phyloP scores from a whole-genome alignment of 2,888 invertebrate species.

The Creontiades dilutus region DNA sequence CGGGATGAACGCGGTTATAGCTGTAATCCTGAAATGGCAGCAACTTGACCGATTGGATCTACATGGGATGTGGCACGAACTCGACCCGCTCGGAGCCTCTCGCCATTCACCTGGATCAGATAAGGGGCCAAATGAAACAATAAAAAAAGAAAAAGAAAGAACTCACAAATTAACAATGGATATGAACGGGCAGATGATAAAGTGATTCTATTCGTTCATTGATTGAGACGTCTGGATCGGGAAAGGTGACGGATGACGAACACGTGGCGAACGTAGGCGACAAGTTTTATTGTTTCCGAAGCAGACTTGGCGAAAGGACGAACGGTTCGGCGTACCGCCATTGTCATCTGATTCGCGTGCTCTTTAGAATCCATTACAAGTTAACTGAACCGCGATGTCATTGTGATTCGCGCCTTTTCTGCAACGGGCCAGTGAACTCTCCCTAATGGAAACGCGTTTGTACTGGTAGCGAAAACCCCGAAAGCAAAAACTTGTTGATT shows the following conservation, averaged over 20 bases:
- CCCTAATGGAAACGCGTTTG: no score
- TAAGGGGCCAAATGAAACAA: background rate
- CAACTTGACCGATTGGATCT: conserved; percentile 20
- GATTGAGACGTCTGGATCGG: conserved; percentile 6
- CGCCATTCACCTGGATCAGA: background rate
- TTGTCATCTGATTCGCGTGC: background rate
- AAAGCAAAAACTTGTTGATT: no score
- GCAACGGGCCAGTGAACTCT: no score
- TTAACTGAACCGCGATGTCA: background rate
- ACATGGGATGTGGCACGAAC: background rate
- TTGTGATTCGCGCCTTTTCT: no score
- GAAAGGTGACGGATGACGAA: background rate
- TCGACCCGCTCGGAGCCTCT: background rate
- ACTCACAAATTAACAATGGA: conserved; percentile 9
- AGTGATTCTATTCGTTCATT: background rate
- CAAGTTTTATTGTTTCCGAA: background rate
- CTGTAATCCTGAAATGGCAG: background rate
- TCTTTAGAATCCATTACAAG: background rate
- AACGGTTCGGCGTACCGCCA: background rate
- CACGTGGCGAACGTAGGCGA: conserved; percentile 7
- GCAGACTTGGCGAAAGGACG: background rate
- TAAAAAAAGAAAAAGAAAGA: background rate
- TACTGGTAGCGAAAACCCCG: no score
- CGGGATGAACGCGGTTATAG: no score
- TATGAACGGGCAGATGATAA: background rate